A percentile compares a stretch with the other conserved stretches of the same genome.
Evolutionary conservation across 2,888 invertebrate genomes (phyloP).

Genomic region (Subacronicta megacephala): DNA sequence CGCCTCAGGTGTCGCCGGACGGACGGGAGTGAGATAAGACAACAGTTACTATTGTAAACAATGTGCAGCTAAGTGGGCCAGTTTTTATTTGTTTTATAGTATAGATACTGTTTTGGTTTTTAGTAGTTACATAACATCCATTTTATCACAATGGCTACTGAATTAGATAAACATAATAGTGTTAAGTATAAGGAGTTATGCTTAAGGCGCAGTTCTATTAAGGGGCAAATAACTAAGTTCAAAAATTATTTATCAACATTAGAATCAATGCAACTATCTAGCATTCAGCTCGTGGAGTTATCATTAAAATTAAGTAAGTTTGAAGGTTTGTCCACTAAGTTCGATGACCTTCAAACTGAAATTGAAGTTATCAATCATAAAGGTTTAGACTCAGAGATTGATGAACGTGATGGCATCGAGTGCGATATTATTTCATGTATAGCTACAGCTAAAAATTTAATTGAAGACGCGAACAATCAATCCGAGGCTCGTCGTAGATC

Average conservation of each 20-base stretch:
- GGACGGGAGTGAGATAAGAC: constrained; percentile 4
- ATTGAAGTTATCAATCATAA: constrained; percentile 8
- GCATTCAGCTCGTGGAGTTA: constrained; percentile 7
- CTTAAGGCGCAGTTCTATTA: too few relatives aligned
- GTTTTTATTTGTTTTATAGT: constrained; percentile 8
- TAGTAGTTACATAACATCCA: too few relatives aligned
- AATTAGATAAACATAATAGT: constrained; percentile 6
- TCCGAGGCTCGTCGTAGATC: constrained; percentile 6
- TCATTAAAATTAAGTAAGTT: constrained; percentile 14
- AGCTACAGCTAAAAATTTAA: constrained; percentile 5
- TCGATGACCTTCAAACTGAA: constrained; percentile 13
- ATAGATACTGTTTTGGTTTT: too few relatives aligned
- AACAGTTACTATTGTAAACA: background rate
- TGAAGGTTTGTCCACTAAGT: constrained; percentile 7
- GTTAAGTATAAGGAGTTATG: constrained; percentile 11
- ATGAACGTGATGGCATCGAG: constrained; percentile 20
- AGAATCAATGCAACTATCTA: constrained; percentile 3
- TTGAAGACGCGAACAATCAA: constrained; percentile 7
- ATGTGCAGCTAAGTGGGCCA: constrained; percentile 12
- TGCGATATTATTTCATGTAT: constrained; percentile 11
- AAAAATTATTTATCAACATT: constrained; percentile 6
- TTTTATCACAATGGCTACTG: background rate
- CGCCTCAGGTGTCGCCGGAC: constrained; percentile 6
- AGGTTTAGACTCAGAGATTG: constrained; percentile 10
- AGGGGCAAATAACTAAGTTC: too few relatives aligned